These are phyloP conservation scores for Crax fasciolata DNA, from an alignment of 2,797 vertebrate species.

Conservation along the genomic window DNA sequence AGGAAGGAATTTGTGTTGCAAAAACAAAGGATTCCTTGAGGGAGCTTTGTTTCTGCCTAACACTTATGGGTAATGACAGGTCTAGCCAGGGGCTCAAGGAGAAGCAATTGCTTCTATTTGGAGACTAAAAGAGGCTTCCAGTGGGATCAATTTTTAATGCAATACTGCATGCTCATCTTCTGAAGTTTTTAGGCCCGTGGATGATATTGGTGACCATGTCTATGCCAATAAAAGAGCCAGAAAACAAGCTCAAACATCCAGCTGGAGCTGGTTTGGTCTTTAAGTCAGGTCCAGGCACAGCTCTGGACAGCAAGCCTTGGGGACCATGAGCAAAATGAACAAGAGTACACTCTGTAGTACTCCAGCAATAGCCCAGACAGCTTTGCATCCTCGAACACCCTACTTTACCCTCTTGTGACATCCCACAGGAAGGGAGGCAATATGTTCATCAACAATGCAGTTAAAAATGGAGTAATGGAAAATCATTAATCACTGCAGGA, in stretches of 20 bases:
- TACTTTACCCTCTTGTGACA: neutral
- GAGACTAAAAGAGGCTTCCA: neutral
- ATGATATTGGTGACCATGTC: neutral
- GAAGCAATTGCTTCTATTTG: neutral
- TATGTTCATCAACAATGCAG: rapidly evolving
- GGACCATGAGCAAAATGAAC: neutral
- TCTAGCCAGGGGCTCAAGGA: neutral
- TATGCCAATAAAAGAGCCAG: neutral
- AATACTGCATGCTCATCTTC: neutral
- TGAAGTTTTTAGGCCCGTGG: neutral
- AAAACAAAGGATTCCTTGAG: neutral
- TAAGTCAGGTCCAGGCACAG: neutral
- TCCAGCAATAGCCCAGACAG: neutral
- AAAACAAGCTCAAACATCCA: neutral
- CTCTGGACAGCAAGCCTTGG: neutral
- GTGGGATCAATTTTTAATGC: neutral
- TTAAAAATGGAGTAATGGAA: neutral
- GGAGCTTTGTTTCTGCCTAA: neutral
- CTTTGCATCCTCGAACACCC: neutral
- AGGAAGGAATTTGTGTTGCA: neutral
- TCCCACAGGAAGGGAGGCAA: neutral
- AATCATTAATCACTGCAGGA: neutral
- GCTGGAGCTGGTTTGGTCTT: neutral
- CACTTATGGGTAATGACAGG: neutral
- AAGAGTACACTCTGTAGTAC: neutral